Evolutionary conservation across 2,797 vertebrate genomes (phyloP).

Genomic region (Catostomus latipinnis): DNA sequence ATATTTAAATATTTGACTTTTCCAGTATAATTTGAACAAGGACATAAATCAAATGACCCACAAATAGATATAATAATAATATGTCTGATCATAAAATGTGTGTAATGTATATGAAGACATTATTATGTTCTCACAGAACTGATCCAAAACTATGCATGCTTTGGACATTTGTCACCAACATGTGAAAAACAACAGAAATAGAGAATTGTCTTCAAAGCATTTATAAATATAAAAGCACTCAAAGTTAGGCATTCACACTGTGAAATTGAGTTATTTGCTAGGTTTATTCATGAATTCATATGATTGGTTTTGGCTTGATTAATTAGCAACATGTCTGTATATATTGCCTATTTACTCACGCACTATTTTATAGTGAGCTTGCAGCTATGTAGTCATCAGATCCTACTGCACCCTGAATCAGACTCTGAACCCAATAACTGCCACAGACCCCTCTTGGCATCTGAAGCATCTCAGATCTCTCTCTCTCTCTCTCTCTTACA

Average conservation of each 20-base stretch:
- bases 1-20: too few relatives aligned
- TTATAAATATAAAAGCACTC: background rate
- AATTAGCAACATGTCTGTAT: slow-evolving; percentile 1
- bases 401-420: slow-evolving; percentile 63
- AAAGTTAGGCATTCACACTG: background rate
- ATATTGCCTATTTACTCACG: background rate
- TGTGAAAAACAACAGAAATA: background rate
- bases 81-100: too few relatives aligned
- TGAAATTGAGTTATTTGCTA: background rate
- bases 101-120: too few relatives aligned
- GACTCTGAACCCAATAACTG: slow-evolving; percentile 69
- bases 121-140: too few relatives aligned
- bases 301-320: background rate
- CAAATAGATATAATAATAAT: too few relatives aligned
- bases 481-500: too few relatives aligned
- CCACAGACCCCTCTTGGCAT: slow-evolving; percentile 50
- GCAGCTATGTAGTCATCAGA: slow-evolving; percentile 70
- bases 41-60: too few relatives aligned
- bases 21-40: background rate
- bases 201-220: background rate
- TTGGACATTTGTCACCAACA: background rate
- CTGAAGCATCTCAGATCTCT: slow-evolving; percentile 41
- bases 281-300: background rate
- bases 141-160: background rate
- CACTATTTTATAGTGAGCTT: slow-evolving; percentile 46